phyloP scores from a whole-genome alignment of 2,113 vertebrate species.

The Gobio gobio region DNA sequence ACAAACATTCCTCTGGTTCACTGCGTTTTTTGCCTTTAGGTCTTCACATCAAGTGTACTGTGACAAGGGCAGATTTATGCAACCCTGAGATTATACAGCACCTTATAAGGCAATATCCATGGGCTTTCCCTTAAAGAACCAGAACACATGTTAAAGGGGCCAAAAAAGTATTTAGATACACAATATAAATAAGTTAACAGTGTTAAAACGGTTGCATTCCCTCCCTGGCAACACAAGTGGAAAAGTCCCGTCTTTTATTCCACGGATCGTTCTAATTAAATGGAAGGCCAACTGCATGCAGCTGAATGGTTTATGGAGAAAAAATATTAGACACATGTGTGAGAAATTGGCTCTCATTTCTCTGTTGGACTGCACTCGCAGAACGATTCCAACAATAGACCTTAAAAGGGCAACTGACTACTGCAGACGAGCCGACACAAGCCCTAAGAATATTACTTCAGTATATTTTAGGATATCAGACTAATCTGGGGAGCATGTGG shows the following conservation, averaged over 20 bases:
- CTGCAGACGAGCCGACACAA: not conserved
- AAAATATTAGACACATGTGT: not conserved
- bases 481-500: not conserved
- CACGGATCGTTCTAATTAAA: not conserved
- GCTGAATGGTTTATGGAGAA: not conserved
- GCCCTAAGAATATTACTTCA: not conserved
- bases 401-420: conserved; percentile 15
- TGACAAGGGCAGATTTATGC: conserved; percentile 1
- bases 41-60: not conserved
- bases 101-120: not conserved
- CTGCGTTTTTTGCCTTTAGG: not conserved
- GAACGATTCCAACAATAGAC: not conserved
- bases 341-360: not conserved
- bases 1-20: not conserved
- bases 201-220: not conserved
- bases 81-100: not conserved
- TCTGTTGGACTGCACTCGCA: not conserved
- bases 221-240: not conserved
- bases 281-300: not conserved
- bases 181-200: not conserved
- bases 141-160: not conserved
- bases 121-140: not conserved
- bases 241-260: not conserved
- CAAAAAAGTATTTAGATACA: not conserved
- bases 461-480: conserved; percentile 11